Percentiles rank a stretch among this genome's conserved stretches.
phyloP scores from a whole-genome alignment of 2,113 vertebrate genomes.

The Dipodomys stephensi region DNA sequence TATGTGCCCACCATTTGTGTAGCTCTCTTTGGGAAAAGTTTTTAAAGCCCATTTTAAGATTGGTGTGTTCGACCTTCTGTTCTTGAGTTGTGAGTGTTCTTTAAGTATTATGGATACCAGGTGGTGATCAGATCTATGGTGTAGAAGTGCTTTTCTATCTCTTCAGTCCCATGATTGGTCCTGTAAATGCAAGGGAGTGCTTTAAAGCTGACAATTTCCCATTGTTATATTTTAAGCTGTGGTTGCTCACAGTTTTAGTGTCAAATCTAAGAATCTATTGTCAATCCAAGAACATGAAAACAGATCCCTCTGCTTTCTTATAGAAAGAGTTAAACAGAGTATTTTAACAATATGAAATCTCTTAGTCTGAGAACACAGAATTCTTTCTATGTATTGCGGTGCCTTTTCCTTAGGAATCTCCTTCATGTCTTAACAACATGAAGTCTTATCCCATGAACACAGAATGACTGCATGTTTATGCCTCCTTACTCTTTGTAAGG shows the following conservation, averaged over 20 bases:
- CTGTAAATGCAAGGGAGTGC: background rate
- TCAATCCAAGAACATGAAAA: background rate
- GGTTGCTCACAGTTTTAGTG: background rate
- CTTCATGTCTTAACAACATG: too few species aligned
- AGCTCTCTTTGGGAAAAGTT: background rate
- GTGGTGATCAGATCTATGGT: background rate
- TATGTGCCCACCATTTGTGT: too few species aligned
- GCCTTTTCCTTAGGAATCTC: too few species aligned
- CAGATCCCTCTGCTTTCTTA: background rate
- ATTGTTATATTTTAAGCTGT: background rate
- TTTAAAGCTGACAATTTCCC: background rate
- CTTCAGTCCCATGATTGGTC: too few species aligned
- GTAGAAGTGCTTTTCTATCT: too few species aligned
- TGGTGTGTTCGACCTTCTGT: background rate
- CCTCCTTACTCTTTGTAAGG: background rate
- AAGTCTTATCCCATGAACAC: background rate
- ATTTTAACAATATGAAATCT: too few species aligned
- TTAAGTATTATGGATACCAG: background rate
- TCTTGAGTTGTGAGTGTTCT: background rate
- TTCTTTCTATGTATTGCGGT: too few species aligned
- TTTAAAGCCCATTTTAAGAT: too few species aligned
- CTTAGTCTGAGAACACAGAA: too few species aligned
- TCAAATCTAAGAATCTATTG: background rate
- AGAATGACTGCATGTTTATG: background rate
- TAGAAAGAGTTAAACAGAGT: background rate